Evolutionary conservation across 92 coral and sea anemone species (phyloP), one percentile per base, ranked within the genome.

Genomic region (Scolanthus callimorphus): DNA sequence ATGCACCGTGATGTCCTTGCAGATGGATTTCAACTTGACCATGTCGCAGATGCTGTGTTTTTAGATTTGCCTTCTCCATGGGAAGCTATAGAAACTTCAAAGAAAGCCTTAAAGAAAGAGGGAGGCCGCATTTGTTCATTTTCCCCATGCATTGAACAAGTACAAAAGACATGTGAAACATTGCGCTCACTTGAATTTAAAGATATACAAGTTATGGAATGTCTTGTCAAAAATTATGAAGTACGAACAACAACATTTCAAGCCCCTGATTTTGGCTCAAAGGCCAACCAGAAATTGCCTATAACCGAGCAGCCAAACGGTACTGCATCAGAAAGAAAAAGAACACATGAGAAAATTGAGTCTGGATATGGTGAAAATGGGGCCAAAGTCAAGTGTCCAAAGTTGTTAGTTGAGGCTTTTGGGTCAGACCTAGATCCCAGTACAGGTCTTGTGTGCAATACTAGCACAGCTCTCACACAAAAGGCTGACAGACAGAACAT

Each of bases 141-240:
- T 67, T 92, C 98, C 15, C 98, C 98, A 1, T 92, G 98, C 51
- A 92, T 92, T 54, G 98, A 92, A 38, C 98, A 92, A 81, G 98
- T 92, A 1, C 98, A 92, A 67, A 82, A 67, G 60, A 88, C 98
- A 3, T 92, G 98, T 59, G 89, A 64, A 17, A 44, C 66, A 22
- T 48, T 92, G 69, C 63, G 89, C 39, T 49, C 73, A 12, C 48
- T 69, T 22, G 97, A 95, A 17, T 92, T 92, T 71, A 81, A 34
- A 85, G 95, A 85, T 67, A 70, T 90, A 25, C 71, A 78, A 45
- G 82, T 88, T 26, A 90, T 90, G 97, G 97, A 90, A 27, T 85
- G 98, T 27, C 81, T 88, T 17, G 65, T 74, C 17, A 82, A 84
- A 59, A 67, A 70, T 4, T 79, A 71, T 74, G 88, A 84, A 56